Conservation (phyloP, 2,113 vertebrate species). For the Zapus hudsonius region DNA sequence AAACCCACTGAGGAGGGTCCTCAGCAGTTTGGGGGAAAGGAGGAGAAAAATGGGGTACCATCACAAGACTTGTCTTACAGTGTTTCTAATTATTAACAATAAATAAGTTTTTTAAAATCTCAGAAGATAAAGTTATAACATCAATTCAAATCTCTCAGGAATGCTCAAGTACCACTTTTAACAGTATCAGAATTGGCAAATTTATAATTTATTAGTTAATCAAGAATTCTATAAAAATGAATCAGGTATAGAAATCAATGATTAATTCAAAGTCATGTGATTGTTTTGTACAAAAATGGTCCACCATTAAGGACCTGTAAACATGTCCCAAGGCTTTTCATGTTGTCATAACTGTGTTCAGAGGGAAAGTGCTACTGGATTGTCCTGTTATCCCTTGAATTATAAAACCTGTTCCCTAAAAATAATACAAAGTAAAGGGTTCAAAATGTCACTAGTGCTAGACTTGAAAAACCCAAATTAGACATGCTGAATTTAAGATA, state of each 20-base stretch:
- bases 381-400: too few relatives aligned
- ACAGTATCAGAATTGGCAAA: neutral
- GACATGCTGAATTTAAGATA: neutral
- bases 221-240: neutral
- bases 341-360: too few relatives aligned
- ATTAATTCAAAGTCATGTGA: neutral
- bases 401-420: neutral
- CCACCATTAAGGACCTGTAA: neutral
- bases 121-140: neutral
- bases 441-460: fast-evolving
- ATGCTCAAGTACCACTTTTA: neutral
- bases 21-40: too few relatives aligned
- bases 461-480: neutral
- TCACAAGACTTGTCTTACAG: too few relatives aligned
- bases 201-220: neutral
- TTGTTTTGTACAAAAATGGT: neutral
- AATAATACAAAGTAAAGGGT: too few relatives aligned
- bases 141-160: neutral
- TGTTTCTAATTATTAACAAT: too few relatives aligned
- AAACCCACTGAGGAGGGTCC: too few relatives aligned
- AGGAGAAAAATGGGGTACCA: too few relatives aligned
- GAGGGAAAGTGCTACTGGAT: neutral
- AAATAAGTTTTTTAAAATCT: too few relatives aligned
- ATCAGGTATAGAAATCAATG: neutral
- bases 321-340: neutral